Evolutionary conservation across 2,113 vertebrate genomes (phyloP).

Genomic region (Panurus biarmicus): DNA sequence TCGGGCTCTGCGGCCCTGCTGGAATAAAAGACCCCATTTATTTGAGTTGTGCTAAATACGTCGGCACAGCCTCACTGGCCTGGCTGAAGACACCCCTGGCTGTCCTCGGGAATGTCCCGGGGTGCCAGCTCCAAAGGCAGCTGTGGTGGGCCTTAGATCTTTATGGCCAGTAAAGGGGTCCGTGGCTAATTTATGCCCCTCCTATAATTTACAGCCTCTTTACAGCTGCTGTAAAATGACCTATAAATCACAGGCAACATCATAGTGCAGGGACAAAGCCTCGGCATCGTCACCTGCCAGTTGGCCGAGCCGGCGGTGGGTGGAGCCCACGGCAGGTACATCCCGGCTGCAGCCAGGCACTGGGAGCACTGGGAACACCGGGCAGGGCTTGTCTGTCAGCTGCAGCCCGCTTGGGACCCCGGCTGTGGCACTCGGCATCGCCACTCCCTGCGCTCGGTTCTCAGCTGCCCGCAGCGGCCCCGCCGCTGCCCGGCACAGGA

Average conservation of each 20-base stretch:
- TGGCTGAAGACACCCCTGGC: constrained; percentile 18
- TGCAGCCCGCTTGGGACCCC: accelerated
- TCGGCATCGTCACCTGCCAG: not conserved
- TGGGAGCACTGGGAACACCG: not conserved
- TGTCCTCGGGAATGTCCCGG: constrained; percentile 25
- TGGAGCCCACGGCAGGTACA: not conserved
- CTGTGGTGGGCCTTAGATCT: constrained; percentile 58
- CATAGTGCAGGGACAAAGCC: constrained; percentile 28
- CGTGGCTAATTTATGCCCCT: constrained; percentile 62
- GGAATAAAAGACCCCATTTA: constrained; percentile 46
- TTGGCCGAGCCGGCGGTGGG: not conserved
- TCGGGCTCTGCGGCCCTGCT: not conserved
- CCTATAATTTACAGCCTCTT: constrained; percentile 66
- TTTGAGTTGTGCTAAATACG: not conserved
- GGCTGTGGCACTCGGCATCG: not conserved
- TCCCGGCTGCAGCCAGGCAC: not conserved
- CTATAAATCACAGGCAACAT: constrained; percentile 54
- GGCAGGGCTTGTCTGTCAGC: not conserved
- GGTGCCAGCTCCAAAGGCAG: constrained; percentile 38
- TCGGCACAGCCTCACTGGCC: not conserved
- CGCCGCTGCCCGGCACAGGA: accelerated
- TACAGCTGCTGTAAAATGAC: constrained; percentile 64
- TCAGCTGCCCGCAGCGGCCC: no score
- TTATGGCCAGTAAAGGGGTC: constrained; percentile 63
- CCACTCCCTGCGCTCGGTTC: not conserved